Percentiles rank a stretch among this genome's conserved stretches.
Conservation (phyloP, 2,113 vertebrate genomes). For the Dunckerocampus dactyliophorus region DNA sequence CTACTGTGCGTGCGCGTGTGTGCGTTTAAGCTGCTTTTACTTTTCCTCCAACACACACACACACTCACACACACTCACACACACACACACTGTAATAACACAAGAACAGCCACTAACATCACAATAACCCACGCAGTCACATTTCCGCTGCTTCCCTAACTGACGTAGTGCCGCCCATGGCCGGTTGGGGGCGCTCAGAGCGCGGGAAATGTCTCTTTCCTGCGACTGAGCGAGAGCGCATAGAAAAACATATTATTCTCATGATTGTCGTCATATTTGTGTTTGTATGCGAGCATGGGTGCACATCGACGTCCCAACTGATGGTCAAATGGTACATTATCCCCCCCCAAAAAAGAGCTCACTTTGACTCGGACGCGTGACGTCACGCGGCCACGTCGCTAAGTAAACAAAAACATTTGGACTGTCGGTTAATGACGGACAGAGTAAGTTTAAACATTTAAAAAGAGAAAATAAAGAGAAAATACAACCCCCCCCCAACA, state of each 20-base stretch:
- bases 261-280: no score
- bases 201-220: slow-evolving; percentile 53
- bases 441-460: background rate
- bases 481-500: background rate
- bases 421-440: background rate
- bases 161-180: slow-evolving; percentile 18
- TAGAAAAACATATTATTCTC: no score
- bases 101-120: no score
- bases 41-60: background rate
- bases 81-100: background rate
- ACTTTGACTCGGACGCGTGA: no score
- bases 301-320: no score
- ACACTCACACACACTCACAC: background rate
- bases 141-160: background rate
- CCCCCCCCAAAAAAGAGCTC: no score
- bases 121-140: background rate
- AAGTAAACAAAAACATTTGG: no score
- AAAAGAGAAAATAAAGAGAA: background rate
- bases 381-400: no score
- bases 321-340: no score
- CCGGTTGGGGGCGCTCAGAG: slow-evolving; percentile 73
- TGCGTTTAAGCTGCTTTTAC: slow-evolving; percentile 37
- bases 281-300: no score
- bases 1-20: no score
- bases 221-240: background rate